Base-by-base conservation (phyloP, 2,797 vertebrate genomes). In the Chelmon rostratus region DNA sequence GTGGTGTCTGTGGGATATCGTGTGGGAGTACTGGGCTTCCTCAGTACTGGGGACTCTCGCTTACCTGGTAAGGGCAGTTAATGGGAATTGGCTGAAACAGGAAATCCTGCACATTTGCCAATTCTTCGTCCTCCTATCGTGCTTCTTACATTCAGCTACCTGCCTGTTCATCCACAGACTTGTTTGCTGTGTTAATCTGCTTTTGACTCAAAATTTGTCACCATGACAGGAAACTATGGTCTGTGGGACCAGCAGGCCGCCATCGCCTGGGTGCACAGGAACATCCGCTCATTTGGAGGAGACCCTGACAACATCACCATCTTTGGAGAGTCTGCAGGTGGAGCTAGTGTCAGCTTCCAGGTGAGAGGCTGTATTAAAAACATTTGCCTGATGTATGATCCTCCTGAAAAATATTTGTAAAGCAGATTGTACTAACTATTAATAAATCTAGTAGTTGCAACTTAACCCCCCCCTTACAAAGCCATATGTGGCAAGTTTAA, bases 181-280 rank as follows among this genome's bases (percentile, higher is more conserved):
- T 40, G 40, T 56, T 46, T 28, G 18, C 23, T 42, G 7, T 56
- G 8, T 15, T 46, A 1, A n/a, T n/a, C 10, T 2, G 1, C 12
- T 18, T 42, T 63, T 53, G 2, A 35, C 37, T 62, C 13, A 31
- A 47, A 46, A 19, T 33, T 1, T 73, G 18, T 16, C n/a, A 9
- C 40, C 1, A 5, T 3, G 3, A 46, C 23, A 76, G 81, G 81
- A 76, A 99, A 99, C 92, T 99, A 96, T 0, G 98, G 97, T 4
- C 94, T 99, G 57, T 96, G 97, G 95, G 98, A 99, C 81, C 98
- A 99, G 95, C 97, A 99, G 0, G 96, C 97, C 64, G 98, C 97
- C 82, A 98, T 99, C 0, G 92, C 96, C 2, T 99, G 98, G 98
- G 98, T 99, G 64, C 94, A 98, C 95, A 96, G 97, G 84, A 99